phyloP scores from a whole-genome alignment of 1,140 invertebrate species.

The Leptopilina clavipes region DNA sequence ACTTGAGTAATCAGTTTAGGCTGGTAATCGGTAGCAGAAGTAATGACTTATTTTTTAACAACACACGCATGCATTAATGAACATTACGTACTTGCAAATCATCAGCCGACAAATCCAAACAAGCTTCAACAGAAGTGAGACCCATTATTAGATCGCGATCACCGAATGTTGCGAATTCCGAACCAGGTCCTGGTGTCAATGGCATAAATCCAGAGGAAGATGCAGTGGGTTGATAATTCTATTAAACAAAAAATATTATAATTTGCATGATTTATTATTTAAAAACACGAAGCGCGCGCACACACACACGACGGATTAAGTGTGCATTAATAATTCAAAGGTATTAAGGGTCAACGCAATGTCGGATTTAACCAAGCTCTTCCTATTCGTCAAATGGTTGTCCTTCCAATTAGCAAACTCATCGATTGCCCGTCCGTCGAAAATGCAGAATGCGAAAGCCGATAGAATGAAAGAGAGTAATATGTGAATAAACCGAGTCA shows the following conservation, averaged over 20 bases:
- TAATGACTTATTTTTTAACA: neutral
- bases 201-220: conserved; percentile 71
- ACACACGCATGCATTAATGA: conserved; percentile 44
- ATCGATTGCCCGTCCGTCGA: conserved; percentile 65
- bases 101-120: conserved; percentile 69
- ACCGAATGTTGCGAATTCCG: conserved; percentile 89
- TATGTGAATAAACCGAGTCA: conserved; percentile 34
- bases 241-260: conserved; percentile 43
- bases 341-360: conserved; percentile 31
- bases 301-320: neutral
- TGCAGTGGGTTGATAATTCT: conserved; percentile 71
- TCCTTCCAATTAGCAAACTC: conserved; percentile 66
- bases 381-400: conserved; percentile 57
- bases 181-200: conserved; percentile 75
- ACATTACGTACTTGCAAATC: conserved; percentile 68
- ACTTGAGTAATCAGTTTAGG: neutral
- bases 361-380: conserved; percentile 23
- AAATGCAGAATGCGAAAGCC: conserved; percentile 55
- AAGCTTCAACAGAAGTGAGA: conserved; percentile 78
- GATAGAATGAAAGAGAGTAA: conserved; percentile 49
- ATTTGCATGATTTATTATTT: neutral
- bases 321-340: neutral
- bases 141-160: conserved; percentile 86
- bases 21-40: too few species aligned
- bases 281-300: neutral